Evolutionary conservation across 2,888 invertebrate genomes (phyloP), one percentile per base, ranked within the genome.

Genomic region (Trichogramma evanescens): DNA sequence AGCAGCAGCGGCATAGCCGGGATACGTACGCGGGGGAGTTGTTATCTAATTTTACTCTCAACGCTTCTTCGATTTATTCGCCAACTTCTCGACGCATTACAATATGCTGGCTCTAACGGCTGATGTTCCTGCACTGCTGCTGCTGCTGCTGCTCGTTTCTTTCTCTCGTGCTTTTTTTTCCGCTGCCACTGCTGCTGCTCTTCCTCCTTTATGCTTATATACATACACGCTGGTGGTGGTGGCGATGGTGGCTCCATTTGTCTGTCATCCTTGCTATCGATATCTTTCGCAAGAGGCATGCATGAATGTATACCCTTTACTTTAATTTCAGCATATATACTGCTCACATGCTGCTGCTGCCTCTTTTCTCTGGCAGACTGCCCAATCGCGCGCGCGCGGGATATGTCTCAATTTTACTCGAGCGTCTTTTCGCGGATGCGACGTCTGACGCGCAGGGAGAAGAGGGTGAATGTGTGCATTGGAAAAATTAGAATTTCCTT

Each of bases 1-100:
- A 52, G 50, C 61, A 71, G 71, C 70, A 26, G 26, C 26, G 26
- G 26, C 26, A 26, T 26, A 26, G 26, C 26, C 26, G 2, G 26
- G 26, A 2, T 26, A 26, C 26, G 26, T 26, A 26, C 26, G 69
- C 72, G 69, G 69, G 68, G 71, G 74, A 76, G 76, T 76, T 77
- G 77, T 77, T 77, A 77, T 77, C 77, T 77, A 77, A 77, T 77
- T 77, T 77, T 76, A 77, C 77, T 77, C 76, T 76, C 76, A 77
- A 75, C 77, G 75, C 77, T 77, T 75, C 74, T 77, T 77, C 77
- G 77, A 77, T 77, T 77, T 77, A 77, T 77, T 75, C 76, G 72
- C 76, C 72, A 77, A 77, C 76, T 77, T 77, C 71, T 74, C 73
- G 73, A 70, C 74, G 74, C 75, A 76, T 77, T 77, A 77, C 77